Evolutionary conservation across 2,113 vertebrate genomes (phyloP), one percentile per base, ranked within the genome.

Genomic region (Uria aalge): DNA sequence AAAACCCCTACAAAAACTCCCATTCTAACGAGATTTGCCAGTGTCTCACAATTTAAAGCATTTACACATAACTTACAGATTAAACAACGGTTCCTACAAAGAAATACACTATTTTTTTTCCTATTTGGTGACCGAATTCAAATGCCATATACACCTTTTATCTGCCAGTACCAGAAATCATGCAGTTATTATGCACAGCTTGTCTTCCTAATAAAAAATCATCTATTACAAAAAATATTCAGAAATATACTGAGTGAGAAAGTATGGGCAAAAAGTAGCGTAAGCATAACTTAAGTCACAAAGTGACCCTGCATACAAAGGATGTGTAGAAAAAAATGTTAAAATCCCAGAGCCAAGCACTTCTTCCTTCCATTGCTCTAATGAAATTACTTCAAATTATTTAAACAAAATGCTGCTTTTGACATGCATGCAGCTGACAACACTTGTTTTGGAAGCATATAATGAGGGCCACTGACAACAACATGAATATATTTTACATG

Each of bases 11-110:
- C 50, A 59, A 84, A 93, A 88, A 67, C 47, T 81, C 27, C 40
- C 40, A 81, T 66, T 81, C 30, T 90, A 88, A 79, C 27, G 66
- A 6, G 1, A 73, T 59, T 55, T 10, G 7, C 16, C 40, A 57
- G 2, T 30, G 29, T 48, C 69, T 87, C 40, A 60, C 23, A 76
- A 87, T 66, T 85, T 73, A 91, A 78, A 82, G 60, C 23, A 52
- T 13, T 55, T 43, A 80, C 0, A 4, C 0, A 0, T 48, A 47
- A 88, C 8, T 63, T 72, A 52, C 1, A 72, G 48, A 81, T 75
- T 56, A 87, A 87, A 47, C 56, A 81, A 23, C 8, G 15, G 38
- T 21, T 86, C 53, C 41, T 38, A 81, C 22, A 68, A 63, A 57
- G 17, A 90, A 71, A 88, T 14, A 62, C 1, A 6, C 18, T 36